A percentile compares a stretch with the other conserved stretches of the same genome.
Evolutionary conservation across 2,797 vertebrate genomes (phyloP).

Genomic region (Echiichthys vipera): DNA sequence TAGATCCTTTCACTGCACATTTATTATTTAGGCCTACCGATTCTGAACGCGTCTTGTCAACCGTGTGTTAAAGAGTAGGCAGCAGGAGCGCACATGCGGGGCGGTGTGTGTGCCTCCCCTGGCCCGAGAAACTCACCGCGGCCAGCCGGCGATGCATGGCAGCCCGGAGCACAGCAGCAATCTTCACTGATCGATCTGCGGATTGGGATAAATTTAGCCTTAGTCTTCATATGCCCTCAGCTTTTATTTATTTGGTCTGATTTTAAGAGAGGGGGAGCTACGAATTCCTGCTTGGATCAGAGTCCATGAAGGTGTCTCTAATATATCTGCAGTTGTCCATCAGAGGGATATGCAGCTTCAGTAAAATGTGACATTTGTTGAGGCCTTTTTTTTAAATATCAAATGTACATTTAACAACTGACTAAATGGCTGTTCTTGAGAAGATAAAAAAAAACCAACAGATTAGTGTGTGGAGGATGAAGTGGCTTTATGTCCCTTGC

Average conservation of each 20-base stretch:
- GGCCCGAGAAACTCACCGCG: constrained; percentile 41
- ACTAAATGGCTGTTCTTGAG: neutral
- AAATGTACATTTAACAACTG: neutral
- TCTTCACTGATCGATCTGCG: constrained; percentile 69
- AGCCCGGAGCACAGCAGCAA: constrained; percentile 55
- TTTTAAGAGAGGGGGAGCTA: constrained; percentile 16
- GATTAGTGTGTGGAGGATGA: constrained; percentile 36
- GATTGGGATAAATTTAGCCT: constrained; percentile 62
- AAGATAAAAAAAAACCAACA: constrained; percentile 23
- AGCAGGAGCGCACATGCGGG: constrained; percentile 62
- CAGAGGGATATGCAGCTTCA: neutral
- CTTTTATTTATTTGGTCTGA: constrained; percentile 1
- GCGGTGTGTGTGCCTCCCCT: constrained; percentile 49
- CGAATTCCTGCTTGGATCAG: constrained; percentile 50
- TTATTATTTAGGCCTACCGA: constrained; percentile 79
- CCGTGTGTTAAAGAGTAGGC: constrained; percentile 74
- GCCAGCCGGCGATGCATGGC: constrained; percentile 54
- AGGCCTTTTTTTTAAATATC: neutral
- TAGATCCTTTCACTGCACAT: constrained; percentile 81
- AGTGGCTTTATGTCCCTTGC: constrained; percentile 28
- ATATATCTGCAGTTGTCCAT: neutral
- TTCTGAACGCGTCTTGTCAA: constrained; percentile 74
- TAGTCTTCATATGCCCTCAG: constrained; percentile 6
- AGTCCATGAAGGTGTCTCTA: constrained; percentile 35
- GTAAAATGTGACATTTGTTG: constrained; percentile 5